Evolutionary conservation across 2,113 vertebrate genomes (phyloP).

Genomic region (Sisor rabdophorus): DNA sequence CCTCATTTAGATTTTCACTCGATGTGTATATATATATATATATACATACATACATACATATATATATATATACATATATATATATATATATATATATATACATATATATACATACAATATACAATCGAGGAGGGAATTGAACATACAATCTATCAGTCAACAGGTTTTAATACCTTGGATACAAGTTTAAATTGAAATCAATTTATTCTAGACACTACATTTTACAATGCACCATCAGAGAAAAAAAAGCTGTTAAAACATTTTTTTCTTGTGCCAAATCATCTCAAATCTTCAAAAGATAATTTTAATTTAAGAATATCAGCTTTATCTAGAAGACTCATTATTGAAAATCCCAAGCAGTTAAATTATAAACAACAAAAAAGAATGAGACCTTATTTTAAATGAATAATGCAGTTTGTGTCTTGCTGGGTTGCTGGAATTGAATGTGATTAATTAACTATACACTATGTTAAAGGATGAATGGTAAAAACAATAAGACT

Average conservation of each 20-base stretch:
- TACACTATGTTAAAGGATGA: not conserved
- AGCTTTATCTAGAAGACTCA: slow-evolving; percentile 1
- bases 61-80: no score
- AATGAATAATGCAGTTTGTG: slow-evolving; percentile 20
- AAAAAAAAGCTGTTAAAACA: not conserved
- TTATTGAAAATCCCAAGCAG: not conserved
- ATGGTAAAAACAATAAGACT: not conserved
- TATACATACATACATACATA: no score
- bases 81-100: no score
- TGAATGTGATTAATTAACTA: not conserved
- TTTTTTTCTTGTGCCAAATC: not conserved
- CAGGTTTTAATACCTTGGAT: no score
- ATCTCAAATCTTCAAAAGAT: not conserved
- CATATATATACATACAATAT: no score
- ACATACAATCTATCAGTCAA: no score
- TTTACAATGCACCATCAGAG: not conserved
- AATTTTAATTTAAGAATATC: not conserved
- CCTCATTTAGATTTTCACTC: not conserved
- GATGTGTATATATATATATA: no score
- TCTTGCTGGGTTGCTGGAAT: slow-evolving; percentile 29
- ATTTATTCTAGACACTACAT: not conserved
- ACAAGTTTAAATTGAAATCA: not conserved
- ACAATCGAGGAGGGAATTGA: no score
- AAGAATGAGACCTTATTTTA: not conserved
- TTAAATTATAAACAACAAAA: not conserved